Evolutionary conservation across 1,140 invertebrate genomes (phyloP).

Genomic region (Stegodyphus dumicola): DNA sequence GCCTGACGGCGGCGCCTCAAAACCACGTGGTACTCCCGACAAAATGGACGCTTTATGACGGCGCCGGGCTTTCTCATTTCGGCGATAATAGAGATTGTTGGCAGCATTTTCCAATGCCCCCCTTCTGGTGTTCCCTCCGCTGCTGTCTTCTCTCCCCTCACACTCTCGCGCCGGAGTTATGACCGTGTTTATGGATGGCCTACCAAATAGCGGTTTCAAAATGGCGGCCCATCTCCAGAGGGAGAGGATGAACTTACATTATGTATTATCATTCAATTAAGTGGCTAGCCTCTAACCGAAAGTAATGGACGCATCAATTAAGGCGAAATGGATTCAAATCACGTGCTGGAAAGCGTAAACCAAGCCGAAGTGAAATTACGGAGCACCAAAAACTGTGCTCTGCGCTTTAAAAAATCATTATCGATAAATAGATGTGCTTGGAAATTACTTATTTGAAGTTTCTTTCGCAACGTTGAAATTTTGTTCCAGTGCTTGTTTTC

Average conservation of each 20-base stretch:
- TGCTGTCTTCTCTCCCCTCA: not conserved
- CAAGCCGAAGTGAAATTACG: too few relatives aligned
- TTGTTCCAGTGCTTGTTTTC: too few relatives aligned
- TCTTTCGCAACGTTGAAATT: too few relatives aligned
- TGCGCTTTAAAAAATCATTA: too few relatives aligned
- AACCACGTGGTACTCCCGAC: conserved; percentile 49
- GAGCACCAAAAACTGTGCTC: too few relatives aligned
- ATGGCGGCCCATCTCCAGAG: conserved; percentile 12
- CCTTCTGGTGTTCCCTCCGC: not conserved
- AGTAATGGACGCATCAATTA: conserved; percentile 46
- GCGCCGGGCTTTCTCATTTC: conserved; percentile 57
- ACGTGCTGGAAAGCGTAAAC: not conserved
- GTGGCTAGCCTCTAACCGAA: conserved; percentile 31
- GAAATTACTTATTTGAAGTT: too few relatives aligned
- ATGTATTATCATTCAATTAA: conserved; percentile 56
- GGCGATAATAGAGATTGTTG: conserved; percentile 59
- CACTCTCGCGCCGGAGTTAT: conserved; percentile 15
- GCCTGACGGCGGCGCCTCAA: conserved; percentile 32
- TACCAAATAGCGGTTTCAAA: conserved; percentile 54
- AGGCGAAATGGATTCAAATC: conserved; percentile 35
- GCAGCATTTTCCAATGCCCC: conserved; percentile 48
- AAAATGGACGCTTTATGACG: conserved; percentile 57
- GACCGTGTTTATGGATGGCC: conserved; percentile 48
- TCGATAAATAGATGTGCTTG: too few relatives aligned
- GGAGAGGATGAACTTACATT: conserved; percentile 31